A percentile compares a stretch with the other conserved stretches of the same genome.
These are phyloP conservation scores for Scatophagus argus DNA, from an alignment of 2,113 vertebrate genomes.

Conservation along the genomic window DNA sequence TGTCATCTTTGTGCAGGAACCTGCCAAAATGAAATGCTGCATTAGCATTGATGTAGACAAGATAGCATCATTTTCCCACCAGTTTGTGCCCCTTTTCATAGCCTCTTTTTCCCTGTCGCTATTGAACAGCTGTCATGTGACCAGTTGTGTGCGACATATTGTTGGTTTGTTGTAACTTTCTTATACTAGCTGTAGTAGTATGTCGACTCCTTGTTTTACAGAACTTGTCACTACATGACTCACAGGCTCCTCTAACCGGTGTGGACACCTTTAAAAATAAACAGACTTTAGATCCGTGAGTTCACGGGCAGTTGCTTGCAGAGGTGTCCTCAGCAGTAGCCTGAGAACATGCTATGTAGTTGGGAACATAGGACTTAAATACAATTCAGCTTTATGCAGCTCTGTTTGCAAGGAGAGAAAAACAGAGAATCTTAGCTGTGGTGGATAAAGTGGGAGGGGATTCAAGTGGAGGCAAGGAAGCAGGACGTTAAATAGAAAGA, in stretches of 20 bases:
- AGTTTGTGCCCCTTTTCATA: neutral
- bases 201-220: neutral
- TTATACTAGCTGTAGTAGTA: neutral
- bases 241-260: neutral
- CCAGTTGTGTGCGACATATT: neutral
- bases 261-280: conserved; percentile 36
- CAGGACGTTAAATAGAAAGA: conserved; percentile 52
- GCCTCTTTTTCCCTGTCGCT: neutral
- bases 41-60: conserved; percentile 20
- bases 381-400: neutral
- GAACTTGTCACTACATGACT: neutral
- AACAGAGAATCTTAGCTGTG: conserved; percentile 11
- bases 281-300: conserved; percentile 19
- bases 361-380: conserved; percentile 5
- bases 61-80: neutral
- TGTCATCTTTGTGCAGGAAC: neutral
- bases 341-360: conserved; percentile 31
- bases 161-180: neutral
- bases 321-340: neutral
- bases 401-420: neutral
- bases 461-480: conserved; percentile 37
- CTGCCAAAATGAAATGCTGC: conserved; percentile 8
- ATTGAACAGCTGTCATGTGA: neutral
- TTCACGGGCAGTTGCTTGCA: conserved; percentile 6
- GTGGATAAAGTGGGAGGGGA: conserved; percentile 65